Evolutionary conservation across 2,888 invertebrate genomes (phyloP).

Genomic region (Torymus aiolomorphi): DNA sequence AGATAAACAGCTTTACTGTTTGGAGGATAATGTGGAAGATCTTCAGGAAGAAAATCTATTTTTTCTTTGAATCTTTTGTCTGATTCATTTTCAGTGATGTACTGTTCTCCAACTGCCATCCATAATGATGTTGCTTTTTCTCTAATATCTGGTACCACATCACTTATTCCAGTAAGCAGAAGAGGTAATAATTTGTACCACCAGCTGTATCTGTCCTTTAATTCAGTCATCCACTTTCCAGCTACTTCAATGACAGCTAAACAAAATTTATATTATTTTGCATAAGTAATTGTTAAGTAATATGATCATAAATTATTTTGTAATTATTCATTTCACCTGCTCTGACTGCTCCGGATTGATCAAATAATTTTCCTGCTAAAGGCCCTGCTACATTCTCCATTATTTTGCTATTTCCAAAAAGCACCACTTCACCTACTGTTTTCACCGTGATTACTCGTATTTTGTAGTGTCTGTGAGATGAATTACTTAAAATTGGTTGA

Average conservation of each 20-base stretch:
- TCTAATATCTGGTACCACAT: conserved; percentile 86
- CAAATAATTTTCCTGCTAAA: conserved; percentile 92
- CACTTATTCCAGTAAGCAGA: conserved; percentile 88
- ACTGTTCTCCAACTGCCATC: conserved; percentile 86
- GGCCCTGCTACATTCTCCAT: conserved; percentile 85
- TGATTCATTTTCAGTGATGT: conserved; percentile 90
- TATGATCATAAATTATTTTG: conserved; percentile 19
- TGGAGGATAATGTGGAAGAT: conserved; percentile 83
- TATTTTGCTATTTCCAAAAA: conserved; percentile 81
- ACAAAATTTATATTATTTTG: conserved; percentile 6
- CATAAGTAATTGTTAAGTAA: background rate
- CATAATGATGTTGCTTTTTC: conserved; percentile 81
- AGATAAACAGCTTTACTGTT: conserved; percentile 73
- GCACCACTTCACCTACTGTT: conserved; percentile 82
- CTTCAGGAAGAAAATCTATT: conserved; percentile 84
- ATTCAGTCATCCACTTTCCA: conserved; percentile 85
- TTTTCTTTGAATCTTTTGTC: conserved; percentile 86
- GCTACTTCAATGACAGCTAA: conserved; percentile 86
- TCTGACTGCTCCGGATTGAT: conserved; percentile 87
- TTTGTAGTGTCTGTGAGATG: conserved; percentile 89
- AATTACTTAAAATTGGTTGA: conserved; percentile 84
- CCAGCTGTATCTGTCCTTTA: conserved; percentile 92
- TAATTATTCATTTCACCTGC: conserved; percentile 66
- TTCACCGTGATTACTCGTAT: conserved; percentile 85
- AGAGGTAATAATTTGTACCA: conserved; percentile 91